Percentiles rank a stretch among this genome's conserved stretches.
Evolutionary conservation across 1,140 invertebrate species (phyloP).

Genomic region (Amphibalanus amphitrite): DNA sequence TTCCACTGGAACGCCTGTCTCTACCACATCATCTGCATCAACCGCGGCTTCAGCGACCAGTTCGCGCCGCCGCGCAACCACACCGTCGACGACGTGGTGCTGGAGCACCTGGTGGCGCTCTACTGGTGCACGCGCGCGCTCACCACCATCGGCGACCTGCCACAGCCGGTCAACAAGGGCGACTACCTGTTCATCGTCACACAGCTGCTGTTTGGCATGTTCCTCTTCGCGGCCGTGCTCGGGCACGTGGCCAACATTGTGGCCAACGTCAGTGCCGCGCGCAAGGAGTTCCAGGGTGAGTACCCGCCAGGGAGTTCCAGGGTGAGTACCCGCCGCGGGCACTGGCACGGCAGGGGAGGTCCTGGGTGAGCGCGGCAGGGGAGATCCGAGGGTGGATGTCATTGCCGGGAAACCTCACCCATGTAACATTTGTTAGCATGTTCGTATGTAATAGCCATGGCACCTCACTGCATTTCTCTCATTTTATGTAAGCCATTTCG

Average conservation of each 20-base stretch:
- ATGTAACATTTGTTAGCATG: too few species aligned
- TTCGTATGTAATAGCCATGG: too few species aligned
- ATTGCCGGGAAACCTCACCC: too few species aligned
- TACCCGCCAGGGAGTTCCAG: too few species aligned
- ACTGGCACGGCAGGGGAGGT: too few species aligned
- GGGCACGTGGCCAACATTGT: conserved; percentile 92
- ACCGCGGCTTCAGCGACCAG: conserved; percentile 76
- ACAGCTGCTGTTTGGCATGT: conserved; percentile 72
- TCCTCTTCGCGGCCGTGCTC: conserved; percentile 78
- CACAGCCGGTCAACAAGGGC: conserved; percentile 52
- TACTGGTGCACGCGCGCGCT: conserved; percentile 94
- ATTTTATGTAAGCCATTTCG: too few species aligned
- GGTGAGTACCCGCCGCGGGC: too few species aligned
- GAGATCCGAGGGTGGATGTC: too few species aligned
- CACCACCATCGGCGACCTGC: conserved; percentile 59
- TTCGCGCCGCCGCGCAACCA: conserved; percentile 21
- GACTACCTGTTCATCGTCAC: conserved; percentile 81
- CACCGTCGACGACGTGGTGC: conserved; percentile 55
- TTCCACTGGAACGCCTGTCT: conserved; percentile 99
- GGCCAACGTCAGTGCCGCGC: conserved; percentile 77
- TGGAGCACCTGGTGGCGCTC: conserved; percentile 90
- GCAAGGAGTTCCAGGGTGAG: conserved; percentile 92
- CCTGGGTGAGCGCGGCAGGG: too few species aligned
- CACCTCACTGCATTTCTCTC: too few species aligned
- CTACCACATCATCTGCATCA: conserved; percentile 88